phyloP scores from a whole-genome alignment of 2,888 invertebrate genomes.

The Spodoptera exigua region DNA sequence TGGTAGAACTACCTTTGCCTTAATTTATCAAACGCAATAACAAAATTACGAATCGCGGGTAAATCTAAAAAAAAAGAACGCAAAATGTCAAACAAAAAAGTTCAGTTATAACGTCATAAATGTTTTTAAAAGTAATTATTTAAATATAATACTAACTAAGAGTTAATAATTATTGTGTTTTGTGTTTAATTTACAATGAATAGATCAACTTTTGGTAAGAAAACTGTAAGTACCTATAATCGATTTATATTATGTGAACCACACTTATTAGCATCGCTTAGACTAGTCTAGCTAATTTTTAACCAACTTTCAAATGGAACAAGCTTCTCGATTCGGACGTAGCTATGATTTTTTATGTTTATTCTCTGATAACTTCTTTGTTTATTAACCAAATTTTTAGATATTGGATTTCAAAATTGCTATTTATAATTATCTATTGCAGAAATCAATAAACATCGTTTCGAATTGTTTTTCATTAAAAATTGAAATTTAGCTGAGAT shows the following conservation, averaged over 20 bases:
- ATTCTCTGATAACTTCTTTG: no score
- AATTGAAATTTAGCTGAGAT: no score
- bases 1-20: no score
- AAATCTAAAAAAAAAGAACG: conserved; percentile 1
- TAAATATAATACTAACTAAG: conserved; percentile 15
- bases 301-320: no score
- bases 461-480: no score
- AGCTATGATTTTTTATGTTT: no score
- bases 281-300: background rate
- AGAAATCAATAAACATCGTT: no score
- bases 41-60: conserved; percentile 15
- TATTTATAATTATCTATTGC: no score
- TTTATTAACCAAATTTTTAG: no score
- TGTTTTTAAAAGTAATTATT: conserved; percentile 9
- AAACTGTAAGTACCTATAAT: conserved; percentile 53
- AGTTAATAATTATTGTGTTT: background rate
- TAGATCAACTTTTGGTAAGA: conserved; percentile 57
- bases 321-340: no score
- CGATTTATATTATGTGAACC: background rate
- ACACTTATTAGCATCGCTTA: background rate
- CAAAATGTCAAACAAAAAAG: conserved; percentile 1
- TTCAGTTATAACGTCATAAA: conserved; percentile 1
- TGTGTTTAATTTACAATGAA: conserved; percentile 48
- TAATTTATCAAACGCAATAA: background rate
- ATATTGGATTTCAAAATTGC: no score